These are phyloP conservation scores for Ispidina lecontei DNA, from an alignment of 2,797 vertebrate genomes.

Conservation along the genomic window DNA sequence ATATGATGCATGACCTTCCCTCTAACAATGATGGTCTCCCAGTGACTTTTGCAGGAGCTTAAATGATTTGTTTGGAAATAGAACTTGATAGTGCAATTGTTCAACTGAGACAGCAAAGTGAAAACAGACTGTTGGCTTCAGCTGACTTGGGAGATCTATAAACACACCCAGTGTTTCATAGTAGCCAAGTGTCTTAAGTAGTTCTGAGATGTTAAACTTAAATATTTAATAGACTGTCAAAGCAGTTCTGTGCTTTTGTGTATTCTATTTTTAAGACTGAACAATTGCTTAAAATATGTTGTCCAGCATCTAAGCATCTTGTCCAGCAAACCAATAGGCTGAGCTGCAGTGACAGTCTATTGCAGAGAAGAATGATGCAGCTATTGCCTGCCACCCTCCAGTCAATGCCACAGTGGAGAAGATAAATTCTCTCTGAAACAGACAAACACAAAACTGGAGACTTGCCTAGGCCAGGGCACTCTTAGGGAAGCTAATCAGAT, in stretches of 20 bases:
- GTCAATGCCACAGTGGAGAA: not conserved
- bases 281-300: not conserved
- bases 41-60: slow-evolving; percentile 45
- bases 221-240: not conserved
- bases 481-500: not conserved
- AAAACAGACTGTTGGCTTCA: slow-evolving; percentile 20
- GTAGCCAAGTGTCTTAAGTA: slow-evolving; percentile 10
- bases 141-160: slow-evolving; percentile 23
- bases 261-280: not conserved
- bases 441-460: not conserved
- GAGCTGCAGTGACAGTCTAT: not conserved
- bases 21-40: slow-evolving; percentile 50
- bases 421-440: not conserved
- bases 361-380: not conserved
- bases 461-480: not conserved
- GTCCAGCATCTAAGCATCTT: not conserved
- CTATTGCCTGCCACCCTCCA: not conserved
- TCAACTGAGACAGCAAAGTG: slow-evolving; percentile 40
- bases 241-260: not conserved
- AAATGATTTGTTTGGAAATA: slow-evolving; percentile 65
- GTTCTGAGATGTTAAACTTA: not conserved
- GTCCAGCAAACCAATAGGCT: not conserved
- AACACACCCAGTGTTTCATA: not conserved
- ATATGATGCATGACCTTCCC: slow-evolving; percentile 31
- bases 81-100: slow-evolving; percentile 22